Conservation (phyloP, 1,140 invertebrate genomes). For the Drosophila sucinea region DNA sequence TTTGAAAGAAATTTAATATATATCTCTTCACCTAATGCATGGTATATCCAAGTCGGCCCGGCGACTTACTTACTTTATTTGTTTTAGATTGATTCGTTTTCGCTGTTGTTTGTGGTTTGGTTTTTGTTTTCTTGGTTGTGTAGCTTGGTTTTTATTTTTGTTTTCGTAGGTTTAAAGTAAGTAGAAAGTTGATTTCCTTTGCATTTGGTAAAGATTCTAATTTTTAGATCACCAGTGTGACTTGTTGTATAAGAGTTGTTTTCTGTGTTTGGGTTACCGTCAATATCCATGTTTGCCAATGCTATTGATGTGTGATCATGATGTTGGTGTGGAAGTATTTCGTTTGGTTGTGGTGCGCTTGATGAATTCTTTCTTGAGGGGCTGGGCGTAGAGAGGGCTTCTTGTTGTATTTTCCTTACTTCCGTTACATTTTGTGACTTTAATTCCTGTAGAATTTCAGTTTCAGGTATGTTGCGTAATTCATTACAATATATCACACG, state of each 20-base stretch:
- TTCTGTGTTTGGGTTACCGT: constrained; percentile 2
- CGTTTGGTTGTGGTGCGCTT: constrained; percentile 5
- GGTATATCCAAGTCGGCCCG: too few relatives aligned
- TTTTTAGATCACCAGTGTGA: constrained; percentile 1
- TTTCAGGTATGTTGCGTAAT: constrained; percentile 8
- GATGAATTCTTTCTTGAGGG: neutral
- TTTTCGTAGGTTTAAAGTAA: neutral
- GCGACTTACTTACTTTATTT: neutral
- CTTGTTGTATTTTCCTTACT: constrained; percentile 9
- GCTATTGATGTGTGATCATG: constrained; percentile 2
- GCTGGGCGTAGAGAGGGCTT: neutral
- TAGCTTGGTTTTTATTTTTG: neutral
- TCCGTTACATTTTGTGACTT: constrained; percentile 11
- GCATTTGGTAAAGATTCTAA: constrained; percentile 4
- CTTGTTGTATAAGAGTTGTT: constrained; percentile 2
- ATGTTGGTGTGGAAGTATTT: neutral
- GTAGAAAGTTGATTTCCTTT: neutral
- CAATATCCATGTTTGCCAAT: neutral
- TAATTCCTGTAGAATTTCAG: constrained; percentile 1
- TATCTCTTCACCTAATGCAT: too few relatives aligned
- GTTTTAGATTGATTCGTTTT: neutral
- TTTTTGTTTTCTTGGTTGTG: neutral
- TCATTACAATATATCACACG: constrained; percentile 7
- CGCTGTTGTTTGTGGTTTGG: constrained; percentile 4
- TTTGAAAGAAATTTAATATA: too few relatives aligned